Base-by-base conservation (phyloP, 2,797 vertebrate species). In the Coendou prehensilis region DNA sequence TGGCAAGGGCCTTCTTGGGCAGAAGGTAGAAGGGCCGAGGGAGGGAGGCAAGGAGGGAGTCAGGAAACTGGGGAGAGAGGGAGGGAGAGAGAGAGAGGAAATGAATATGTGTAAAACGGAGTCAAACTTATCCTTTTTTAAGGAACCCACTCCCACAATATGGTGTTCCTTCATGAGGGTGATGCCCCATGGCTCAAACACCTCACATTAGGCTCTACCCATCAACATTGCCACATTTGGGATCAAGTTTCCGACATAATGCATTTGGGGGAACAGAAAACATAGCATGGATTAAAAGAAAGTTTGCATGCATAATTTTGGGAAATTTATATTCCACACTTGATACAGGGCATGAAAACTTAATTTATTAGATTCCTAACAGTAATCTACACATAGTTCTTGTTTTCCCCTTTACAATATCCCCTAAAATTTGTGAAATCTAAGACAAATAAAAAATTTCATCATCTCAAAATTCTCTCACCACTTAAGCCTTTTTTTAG, bases 371-470 rank as follows among this genome's bases (percentile, higher is more conserved):
- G 41, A 90, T 81, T 86, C 83, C 64, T 93, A 75, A 33, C 30
- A 56, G 83, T 71, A 88, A 91, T 93, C 59, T 92, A 81, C 33
- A 69, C 81, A 50, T 33, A 57, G 20, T 45, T 87, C 41, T 20
- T 90, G 73, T 90, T 63, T 82, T 37, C 54, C 41, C 54, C 5
- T 87, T 90, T 85, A 9, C 9, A 73, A 67, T 30, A 22, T 79
- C 30, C 45, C 52, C 22, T 90, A 85, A 54, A 80, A 57, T 54
- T 18, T 22, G 13, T 64, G 11, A 47, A 76, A n/a, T 9, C 33
- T 64, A 91, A 89, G 54, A n/a, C 95, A 87, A 93, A 87, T 75
- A 54, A 69, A 90, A 73, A 64, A 54, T 71, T 87, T 89, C 14
- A 89, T 37, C 1, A 33, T 75, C 76, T 93, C 33, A 92, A 56